phyloP scores from a whole-genome alignment of 1,140 invertebrate genomes.

The Parasteatoda tepidariorum region DNA sequence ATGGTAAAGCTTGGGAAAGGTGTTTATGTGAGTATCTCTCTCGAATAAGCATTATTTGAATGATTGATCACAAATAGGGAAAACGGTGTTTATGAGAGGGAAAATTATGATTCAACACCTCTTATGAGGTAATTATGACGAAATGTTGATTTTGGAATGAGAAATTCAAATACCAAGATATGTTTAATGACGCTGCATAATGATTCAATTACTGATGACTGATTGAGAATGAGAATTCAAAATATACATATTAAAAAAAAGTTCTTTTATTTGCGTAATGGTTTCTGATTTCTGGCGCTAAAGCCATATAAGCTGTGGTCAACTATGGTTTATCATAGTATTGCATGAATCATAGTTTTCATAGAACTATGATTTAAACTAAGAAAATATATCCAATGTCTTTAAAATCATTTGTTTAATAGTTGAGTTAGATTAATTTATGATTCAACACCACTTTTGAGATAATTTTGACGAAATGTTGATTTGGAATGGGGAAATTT shows the following conservation, averaged over 20 bases:
- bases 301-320: no score
- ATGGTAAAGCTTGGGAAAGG: not conserved
- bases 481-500: not conserved
- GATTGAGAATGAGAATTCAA: not conserved
- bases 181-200: not conserved
- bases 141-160: not conserved
- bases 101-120: not conserved
- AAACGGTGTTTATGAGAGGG: not conserved
- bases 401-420: not conserved
- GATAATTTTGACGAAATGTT: not conserved
- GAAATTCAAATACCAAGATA: not conserved
- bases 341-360: no score
- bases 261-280: no score
- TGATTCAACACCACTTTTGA: not conserved
- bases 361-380: not conserved
- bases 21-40: conserved; percentile 8
- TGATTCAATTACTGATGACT: not conserved
- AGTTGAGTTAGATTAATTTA: not conserved
- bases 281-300: no score
- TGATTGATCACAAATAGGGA: conserved; percentile 13
- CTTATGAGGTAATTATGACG: not conserved
- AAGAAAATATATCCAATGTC: not conserved
- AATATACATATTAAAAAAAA: no score
- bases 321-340: no score
- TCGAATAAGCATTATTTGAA: conserved; percentile 12